Evolutionary conservation across 2,888 invertebrate species (phyloP).

Genomic region (Pandemis corylana): DNA sequence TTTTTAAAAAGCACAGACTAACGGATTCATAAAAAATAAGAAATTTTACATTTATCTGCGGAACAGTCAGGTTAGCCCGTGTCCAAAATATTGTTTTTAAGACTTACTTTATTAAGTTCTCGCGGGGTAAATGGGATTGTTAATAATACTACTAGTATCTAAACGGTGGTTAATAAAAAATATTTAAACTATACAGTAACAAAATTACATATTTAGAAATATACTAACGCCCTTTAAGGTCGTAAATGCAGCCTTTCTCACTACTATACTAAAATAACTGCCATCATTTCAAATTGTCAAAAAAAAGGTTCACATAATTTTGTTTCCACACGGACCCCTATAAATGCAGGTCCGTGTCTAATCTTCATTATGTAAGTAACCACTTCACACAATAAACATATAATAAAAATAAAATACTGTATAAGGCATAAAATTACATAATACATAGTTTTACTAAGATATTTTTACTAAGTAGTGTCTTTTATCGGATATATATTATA

Average conservation of each 20-base stretch:
- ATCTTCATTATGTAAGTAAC: background rate
- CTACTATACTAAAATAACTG: slow-evolving; percentile 7
- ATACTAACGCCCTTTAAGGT: slow-evolving; percentile 14
- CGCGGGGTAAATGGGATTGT: background rate
- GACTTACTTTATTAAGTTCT: background rate
- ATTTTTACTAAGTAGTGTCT: background rate
- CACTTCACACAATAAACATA: background rate
- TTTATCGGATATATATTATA: background rate
- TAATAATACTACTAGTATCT: slow-evolving; percentile 37
- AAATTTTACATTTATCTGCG: background rate
- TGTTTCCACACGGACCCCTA: background rate
- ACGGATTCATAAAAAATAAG: background rate
- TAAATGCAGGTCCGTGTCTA: background rate
- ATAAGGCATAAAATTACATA: background rate
- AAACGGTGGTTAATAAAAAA: slow-evolving; percentile 60
- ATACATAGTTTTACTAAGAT: background rate
- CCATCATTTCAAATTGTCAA: slow-evolving; percentile 8
- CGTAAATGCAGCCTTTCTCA: slow-evolving; percentile 24
- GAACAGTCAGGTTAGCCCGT: background rate
- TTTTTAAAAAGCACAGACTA: background rate
- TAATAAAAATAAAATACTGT: background rate
- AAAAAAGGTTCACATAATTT: slow-evolving; percentile 2
- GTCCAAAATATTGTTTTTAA: background rate
- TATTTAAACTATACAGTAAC: slow-evolving; percentile 44
- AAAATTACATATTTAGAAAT: slow-evolving; percentile 28